Conservation (phyloP, 2,113 vertebrate genomes). For the Motacilla alba region DNA sequence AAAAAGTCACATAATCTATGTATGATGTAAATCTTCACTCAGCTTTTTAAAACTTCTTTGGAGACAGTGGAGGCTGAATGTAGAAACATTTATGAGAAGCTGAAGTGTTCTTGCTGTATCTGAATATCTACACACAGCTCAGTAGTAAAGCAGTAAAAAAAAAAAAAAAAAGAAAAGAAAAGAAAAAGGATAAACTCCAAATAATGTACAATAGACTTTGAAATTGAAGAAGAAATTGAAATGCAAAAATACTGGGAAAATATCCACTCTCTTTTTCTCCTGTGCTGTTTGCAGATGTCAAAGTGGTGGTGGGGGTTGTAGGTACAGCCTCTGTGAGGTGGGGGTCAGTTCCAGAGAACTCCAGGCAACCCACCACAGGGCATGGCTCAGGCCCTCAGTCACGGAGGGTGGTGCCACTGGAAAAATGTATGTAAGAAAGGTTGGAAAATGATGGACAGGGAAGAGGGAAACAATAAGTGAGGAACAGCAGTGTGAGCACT, state of each 20-base stretch:
- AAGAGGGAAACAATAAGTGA: background rate
- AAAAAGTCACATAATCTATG: background rate
- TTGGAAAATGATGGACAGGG: background rate
- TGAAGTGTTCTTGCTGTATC: background rate
- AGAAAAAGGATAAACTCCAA: background rate
- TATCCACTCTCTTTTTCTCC: background rate
- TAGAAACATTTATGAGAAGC: background rate
- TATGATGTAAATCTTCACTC: background rate
- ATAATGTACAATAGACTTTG: background rate
- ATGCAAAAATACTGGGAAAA: background rate
- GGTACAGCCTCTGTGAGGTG: background rate
- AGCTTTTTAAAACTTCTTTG: background rate
- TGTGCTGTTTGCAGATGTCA: background rate
- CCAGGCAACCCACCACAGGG: too few species aligned
- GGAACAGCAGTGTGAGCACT: background rate
- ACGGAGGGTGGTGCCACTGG: too few species aligned
- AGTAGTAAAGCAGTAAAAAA: background rate
- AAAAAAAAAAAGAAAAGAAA: background rate
- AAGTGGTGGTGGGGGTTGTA: too few species aligned
- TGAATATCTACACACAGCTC: background rate
- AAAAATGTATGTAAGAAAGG: background rate
- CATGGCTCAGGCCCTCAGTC: fast-evolving
- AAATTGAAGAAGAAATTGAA: background rate
- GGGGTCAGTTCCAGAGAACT: fast-evolving
- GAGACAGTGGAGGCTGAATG: background rate